Base-by-base conservation (phyloP, 2,113 vertebrate genomes). In the Paradoxurus hermaphroditus region DNA sequence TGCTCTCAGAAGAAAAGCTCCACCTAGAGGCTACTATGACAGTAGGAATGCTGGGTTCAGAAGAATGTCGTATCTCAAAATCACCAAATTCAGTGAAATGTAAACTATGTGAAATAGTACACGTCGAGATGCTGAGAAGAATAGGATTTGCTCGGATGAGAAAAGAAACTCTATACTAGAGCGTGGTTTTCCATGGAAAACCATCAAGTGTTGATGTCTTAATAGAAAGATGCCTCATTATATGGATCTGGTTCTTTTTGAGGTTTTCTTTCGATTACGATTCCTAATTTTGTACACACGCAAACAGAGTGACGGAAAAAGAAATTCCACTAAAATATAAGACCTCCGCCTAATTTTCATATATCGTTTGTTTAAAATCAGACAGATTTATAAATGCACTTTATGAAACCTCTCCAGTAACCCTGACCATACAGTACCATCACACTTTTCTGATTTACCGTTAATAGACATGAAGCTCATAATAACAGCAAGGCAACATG, bases 291-390 rank as follows among this genome's bases (percentile, higher is more conserved):
- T 84, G 13, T 8, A 34, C 13, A 72, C 39, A 36, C 68, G 39
- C 23, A 82, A 0, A 46, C 0, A 63, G 23, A 59, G 56, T 59
- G 0, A 65, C 4, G 65, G 5, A 62, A n/a, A 77, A n/a, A 77
- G 25, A 72, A 36, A 84, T 81, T n/a, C 3, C 5, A 25, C 83
- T 94, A 68, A 95, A 73, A 95, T 84, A 82, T 67, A 93, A 94
- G 29, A 79, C 5, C 14, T 31, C n/a, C 21, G 88, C 39, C 56
- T 92, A 86, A 29, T 72, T 91, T 68, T 90, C 73, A n/a, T 81
- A 21, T 56, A 67, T 34, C 44, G 23, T 27, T 4, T 79, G 3
- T 15, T 86, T 89, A 77, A 95, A 93, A 88, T 82, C n/a, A 87
- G 83, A 36, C 3, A 75, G 23, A 10, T 78, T n/a, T 72, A 59